Evolutionary conservation across 1,140 invertebrate genomes (phyloP).

Genomic region (Polypedilum pembai): DNA sequence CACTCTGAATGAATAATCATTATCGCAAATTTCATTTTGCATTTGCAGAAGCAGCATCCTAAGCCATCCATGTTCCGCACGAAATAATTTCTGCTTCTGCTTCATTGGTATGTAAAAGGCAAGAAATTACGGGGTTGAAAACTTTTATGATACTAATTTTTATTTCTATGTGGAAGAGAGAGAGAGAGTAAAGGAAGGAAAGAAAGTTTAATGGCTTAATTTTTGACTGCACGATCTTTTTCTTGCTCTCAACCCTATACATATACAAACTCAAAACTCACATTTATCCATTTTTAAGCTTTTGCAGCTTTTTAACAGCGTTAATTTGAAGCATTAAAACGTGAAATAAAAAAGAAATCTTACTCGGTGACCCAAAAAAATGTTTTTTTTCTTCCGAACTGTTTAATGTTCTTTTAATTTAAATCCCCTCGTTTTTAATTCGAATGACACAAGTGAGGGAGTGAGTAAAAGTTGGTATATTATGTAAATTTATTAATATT

Average conservation of each 20-base stretch:
- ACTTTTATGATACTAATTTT: constrained; percentile 19
- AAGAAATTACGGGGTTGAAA: neutral
- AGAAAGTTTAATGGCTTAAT: constrained; percentile 18
- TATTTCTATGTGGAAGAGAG: neutral
- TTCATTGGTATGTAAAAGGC: neutral
- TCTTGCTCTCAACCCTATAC: neutral
- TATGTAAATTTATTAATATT: neutral
- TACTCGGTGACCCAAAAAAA: neutral
- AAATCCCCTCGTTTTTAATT: neutral
- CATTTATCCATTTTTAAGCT: constrained; percentile 18
- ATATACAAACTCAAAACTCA: neutral
- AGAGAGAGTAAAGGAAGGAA: neutral
- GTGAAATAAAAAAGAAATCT: neutral
- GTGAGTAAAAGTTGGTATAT: too few species aligned
- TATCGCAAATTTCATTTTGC: constrained; percentile 2
- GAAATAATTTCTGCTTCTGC: neutral
- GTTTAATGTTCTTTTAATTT: constrained; percentile 3
- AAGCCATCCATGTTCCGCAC: neutral
- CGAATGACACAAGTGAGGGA: too few species aligned
- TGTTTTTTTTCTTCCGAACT: neutral
- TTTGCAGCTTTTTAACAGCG: constrained; percentile 10
- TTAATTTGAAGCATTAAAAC: constrained; percentile 5
- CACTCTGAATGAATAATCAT: constrained; percentile 20
- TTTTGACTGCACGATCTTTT: constrained; percentile 5
- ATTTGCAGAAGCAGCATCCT: neutral